A percentile compares a stretch with the other conserved stretches of the same genome.
Conservation (phyloP, 2,797 vertebrate genomes). For the Eulemur albifrons region DNA sequence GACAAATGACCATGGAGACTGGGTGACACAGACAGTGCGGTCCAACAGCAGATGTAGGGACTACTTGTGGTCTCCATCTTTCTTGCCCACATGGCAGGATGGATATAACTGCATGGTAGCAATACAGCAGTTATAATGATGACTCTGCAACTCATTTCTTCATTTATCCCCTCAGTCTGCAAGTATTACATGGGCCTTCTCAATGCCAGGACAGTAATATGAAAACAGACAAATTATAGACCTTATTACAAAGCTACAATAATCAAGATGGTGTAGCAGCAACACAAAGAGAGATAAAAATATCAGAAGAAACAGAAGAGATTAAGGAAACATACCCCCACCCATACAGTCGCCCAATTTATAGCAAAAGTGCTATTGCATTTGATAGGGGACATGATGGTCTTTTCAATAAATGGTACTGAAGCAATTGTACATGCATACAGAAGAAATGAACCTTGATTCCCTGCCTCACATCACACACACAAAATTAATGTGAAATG, state of each 20-base stretch:
- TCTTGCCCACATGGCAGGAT: neutral
- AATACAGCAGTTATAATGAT: neutral
- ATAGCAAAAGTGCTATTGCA: neutral
- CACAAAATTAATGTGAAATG: neutral
- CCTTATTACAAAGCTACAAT: neutral
- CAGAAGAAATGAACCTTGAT: neutral
- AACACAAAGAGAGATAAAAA: neutral
- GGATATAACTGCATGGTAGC: neutral
- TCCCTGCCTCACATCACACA: neutral
- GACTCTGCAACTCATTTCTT: neutral
- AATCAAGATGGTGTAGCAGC: neutral
- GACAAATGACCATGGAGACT: neutral
- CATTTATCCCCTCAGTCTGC: neutral
- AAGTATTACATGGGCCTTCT: neutral
- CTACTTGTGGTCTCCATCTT: neutral
- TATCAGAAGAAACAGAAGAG: neutral
- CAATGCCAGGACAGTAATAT: neutral
- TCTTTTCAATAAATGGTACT: neutral
- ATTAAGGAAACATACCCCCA: neutral
- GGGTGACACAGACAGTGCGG: neutral
- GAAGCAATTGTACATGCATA: neutral
- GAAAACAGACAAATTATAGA: neutral
- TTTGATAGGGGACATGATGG: neutral
- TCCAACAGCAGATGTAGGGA: neutral
- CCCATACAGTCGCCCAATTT: neutral